Percentiles rank a stretch among this genome's conserved stretches.
Evolutionary conservation across 1,140 invertebrate genomes (phyloP).

Genomic region (Phthorimaea operculella): DNA sequence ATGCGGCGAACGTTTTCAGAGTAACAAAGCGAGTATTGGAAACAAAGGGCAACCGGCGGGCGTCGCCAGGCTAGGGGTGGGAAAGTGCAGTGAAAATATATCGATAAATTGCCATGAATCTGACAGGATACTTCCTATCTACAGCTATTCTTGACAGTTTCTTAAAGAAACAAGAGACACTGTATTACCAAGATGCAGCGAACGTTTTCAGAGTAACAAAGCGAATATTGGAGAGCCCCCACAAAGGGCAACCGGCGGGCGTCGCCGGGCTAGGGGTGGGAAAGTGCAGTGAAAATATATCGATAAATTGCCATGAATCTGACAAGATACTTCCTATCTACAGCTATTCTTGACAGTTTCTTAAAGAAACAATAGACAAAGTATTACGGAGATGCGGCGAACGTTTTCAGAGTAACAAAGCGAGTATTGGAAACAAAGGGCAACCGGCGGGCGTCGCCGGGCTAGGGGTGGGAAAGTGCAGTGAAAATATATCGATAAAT

Average conservation of each 20-base stretch:
- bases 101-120: conserved; percentile 24
- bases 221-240: conserved; percentile 63
- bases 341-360: no score
- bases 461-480: conserved; percentile 24
- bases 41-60: conserved; percentile 56
- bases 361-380: no score
- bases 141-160: no score
- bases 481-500: conserved; percentile 21
- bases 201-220: conserved; percentile 63
- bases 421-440: conserved; percentile 66
- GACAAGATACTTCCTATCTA: no score
- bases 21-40: conserved; percentile 67
- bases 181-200: conserved; percentile 36
- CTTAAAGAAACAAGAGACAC: no score
- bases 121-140: no score
- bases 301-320: conserved; percentile 24
- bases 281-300: conserved; percentile 12
- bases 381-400: conserved; percentile 37
- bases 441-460: conserved; percentile 34
- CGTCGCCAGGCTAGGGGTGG: conserved; percentile 28
- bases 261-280: conserved; percentile 25
- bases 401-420: conserved; percentile 63
- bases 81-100: conserved; percentile 10
- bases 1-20: conserved; percentile 48
- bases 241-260: conserved; percentile 55